Conservation (phyloP, 2,113 vertebrate species). For the Nothoprocta pentlandii region DNA sequence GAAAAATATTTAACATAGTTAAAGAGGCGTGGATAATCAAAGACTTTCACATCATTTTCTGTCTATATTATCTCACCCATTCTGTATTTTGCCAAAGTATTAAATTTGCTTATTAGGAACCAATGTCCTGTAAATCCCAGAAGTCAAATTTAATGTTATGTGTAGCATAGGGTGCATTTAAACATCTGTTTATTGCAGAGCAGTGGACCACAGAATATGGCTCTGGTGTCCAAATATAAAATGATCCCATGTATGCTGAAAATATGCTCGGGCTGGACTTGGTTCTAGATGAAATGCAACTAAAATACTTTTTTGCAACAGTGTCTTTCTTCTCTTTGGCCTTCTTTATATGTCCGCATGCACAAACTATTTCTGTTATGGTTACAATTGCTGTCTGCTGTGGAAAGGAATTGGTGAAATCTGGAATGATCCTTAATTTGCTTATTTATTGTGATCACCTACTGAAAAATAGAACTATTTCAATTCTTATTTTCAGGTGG, state of each 20-base stretch:
- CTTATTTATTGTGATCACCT: slow-evolving; percentile 29
- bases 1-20: neutral
- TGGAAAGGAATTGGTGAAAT: slow-evolving; percentile 21
- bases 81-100: slow-evolving; percentile 58
- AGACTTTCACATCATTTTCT: slow-evolving; percentile 16
- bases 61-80: neutral
- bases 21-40: neutral
- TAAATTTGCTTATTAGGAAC: slow-evolving; percentile 71
- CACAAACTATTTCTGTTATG: slow-evolving; percentile 40
- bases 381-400: slow-evolving; percentile 2
- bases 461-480: slow-evolving; percentile 19
- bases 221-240: slow-evolving; percentile 56
- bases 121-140: slow-evolving; percentile 65
- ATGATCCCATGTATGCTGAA: slow-evolving; percentile 2
- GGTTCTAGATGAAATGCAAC: slow-evolving; percentile 48
- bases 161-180: slow-evolving; percentile 46
- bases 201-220: slow-evolving; percentile 57
- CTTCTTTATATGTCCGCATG: slow-evolving; percentile 22
- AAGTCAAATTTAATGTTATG: slow-evolving; percentile 44
- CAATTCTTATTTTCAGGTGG: neutral
- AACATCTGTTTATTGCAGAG: slow-evolving; percentile 69
- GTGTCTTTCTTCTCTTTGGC: neutral
- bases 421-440: slow-evolving; percentile 21
- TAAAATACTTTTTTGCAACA: slow-evolving; percentile 20
- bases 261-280: neutral